phyloP scores from a whole-genome alignment of 2,888 invertebrate species.

The Papilio gigon region DNA sequence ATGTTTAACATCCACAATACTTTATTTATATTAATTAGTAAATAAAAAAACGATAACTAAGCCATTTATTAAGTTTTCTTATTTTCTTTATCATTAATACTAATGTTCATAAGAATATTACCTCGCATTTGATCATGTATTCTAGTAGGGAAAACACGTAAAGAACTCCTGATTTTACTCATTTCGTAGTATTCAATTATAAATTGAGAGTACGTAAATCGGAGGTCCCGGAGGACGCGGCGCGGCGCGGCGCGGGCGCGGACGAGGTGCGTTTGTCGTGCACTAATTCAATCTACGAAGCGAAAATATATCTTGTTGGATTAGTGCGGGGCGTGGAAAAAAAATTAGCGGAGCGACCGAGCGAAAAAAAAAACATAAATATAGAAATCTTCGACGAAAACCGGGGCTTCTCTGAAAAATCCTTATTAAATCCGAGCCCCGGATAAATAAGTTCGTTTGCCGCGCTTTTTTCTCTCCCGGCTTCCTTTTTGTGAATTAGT shows the following conservation, averaged over 20 bases:
- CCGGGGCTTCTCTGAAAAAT: conserved; percentile 74
- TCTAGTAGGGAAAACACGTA: neutral
- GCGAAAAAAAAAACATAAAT: conserved; percentile 43
- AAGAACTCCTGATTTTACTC: neutral
- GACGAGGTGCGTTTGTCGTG: conserved; percentile 68
- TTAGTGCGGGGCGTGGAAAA: conserved; percentile 62
- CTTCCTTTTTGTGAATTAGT: conserved; percentile 73
- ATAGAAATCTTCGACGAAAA: conserved; percentile 71
- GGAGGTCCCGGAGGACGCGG: conserved; percentile 42
- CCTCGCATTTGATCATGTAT: neutral
- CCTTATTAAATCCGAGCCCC: conserved; percentile 78
- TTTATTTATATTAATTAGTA: too few relatives aligned
- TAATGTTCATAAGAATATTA: neutral
- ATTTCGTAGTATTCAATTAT: conserved; percentile 27
- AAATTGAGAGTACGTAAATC: conserved; percentile 23
- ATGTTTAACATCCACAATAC: too few relatives aligned
- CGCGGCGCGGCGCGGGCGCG: too few relatives aligned
- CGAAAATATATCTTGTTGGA: conserved; percentile 69
- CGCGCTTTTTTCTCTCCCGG: conserved; percentile 50
- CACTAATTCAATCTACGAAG: conserved; percentile 72
- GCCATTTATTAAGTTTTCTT: too few relatives aligned
- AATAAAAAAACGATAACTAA: too few relatives aligned
- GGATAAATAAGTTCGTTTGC: conserved; percentile 81
- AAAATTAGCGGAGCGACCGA: conserved; percentile 39
- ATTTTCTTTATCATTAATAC: neutral